Conservation (phyloP, 1,140 invertebrate genomes). For the Riptortus pedestris region DNA sequence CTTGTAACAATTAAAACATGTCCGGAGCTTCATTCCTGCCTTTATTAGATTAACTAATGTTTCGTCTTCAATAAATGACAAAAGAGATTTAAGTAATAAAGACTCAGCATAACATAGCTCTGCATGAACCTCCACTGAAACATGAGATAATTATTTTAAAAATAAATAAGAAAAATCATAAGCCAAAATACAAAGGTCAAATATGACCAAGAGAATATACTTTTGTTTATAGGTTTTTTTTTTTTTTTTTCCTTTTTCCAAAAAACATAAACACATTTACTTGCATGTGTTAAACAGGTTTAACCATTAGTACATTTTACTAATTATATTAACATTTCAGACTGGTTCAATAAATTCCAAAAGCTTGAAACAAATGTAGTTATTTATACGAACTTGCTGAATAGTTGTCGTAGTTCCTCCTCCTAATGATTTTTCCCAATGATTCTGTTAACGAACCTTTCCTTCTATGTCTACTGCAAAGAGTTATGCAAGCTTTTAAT, state of each 20-base stretch:
- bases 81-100: conserved; percentile 71
- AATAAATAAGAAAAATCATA: no score
- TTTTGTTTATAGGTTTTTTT: no score
- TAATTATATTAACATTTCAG: no score
- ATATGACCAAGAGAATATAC: no score
- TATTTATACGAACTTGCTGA: conserved; percentile 54
- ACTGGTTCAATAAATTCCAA: no score
- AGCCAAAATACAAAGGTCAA: no score
- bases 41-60: conserved; percentile 86
- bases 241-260: no score
- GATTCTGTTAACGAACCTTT: conserved; percentile 64
- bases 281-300: no score
- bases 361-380: no score
- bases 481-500: conserved; percentile 60
- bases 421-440: conserved; percentile 69
- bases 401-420: conserved; percentile 62
- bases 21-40: conserved; percentile 84
- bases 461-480: conserved; percentile 62
- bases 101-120: conserved; percentile 90
- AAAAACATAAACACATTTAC: no score
- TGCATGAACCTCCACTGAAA: conserved; percentile 78
- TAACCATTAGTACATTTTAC: no score
- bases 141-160: no score
- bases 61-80: conserved; percentile 91
- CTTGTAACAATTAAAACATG: conserved; percentile 88